Evolutionary conservation across 2,888 invertebrate species (phyloP), one percentile per base, ranked within the genome.

Genomic region (Galerucella calmariensis): DNA sequence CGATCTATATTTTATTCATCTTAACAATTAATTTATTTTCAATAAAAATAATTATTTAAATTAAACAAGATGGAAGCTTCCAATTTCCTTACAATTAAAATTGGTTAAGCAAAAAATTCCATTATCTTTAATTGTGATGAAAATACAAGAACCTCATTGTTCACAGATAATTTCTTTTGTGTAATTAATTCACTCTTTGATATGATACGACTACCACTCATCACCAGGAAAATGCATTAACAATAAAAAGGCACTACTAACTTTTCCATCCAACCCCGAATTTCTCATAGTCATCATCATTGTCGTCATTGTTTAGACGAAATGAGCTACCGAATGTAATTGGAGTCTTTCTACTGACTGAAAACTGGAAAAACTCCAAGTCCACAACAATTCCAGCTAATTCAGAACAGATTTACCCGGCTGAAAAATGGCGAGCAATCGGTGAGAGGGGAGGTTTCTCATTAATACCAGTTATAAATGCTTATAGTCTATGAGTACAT

Each of bases 401-500:
- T 79, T 78, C 78, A 74, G 78, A 78, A 73, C 77, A 79, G 77
- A 80, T 81, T 79, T 80, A 78, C 77, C 76, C 76, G 78, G 74
- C 76, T 67, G 78, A 78, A 78, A 78, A 74, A 77, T 74, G 75
- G 77, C 59, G 72, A 63, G 75, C 65, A 62, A 71, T 70, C 62
- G 67, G 63, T 16, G 16, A 59, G 27, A 12, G 67, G 48, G 24
- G 72, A 66, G 72, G 66, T 72, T 67, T 75, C 77, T 79, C 78
- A 75, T 78, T 79, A 77, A 76, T 76, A 75, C 76, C 77, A 71
- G 79, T 78, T 81, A 81, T 81, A 78, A 78, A 76, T 77, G 78
- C 78, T 79, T 78, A 77, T 80, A 78, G 79, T 80, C 77, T 76
- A 80, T 75, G 75, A 65, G 78, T 77, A 76, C 71, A 73, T 75